Evolutionary conservation across 2,113 vertebrate species (phyloP).

Genomic region (Gnathonemus echidnorhynchus): DNA sequence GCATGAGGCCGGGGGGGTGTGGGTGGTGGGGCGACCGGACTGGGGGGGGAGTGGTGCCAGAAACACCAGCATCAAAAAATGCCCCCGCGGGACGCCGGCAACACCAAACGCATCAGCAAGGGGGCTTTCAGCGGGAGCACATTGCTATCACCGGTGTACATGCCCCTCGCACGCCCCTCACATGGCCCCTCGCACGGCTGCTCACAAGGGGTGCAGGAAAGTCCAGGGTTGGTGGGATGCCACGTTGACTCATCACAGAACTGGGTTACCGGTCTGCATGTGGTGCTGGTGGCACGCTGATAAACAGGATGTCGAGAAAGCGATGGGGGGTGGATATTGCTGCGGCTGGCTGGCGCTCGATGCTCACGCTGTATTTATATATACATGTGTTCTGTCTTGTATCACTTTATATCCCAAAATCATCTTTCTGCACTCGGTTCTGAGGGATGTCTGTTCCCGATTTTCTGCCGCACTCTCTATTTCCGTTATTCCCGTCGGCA

Average conservation of each 20-base stretch:
- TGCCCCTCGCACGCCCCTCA: background rate
- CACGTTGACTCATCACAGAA: constrained; percentile 29
- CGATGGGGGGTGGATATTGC: background rate
- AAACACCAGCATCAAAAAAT: constrained; percentile 11
- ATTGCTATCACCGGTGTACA: background rate
- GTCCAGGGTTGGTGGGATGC: background rate
- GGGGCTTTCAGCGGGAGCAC: background rate
- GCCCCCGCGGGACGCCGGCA: constrained; percentile 41
- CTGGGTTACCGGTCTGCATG: background rate
- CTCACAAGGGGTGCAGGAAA: background rate
- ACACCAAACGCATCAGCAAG: background rate
- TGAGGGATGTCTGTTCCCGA: background rate
- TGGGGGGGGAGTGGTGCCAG: background rate
- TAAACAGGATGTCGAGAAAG: background rate
- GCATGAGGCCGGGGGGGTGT: background rate
- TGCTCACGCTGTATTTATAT: background rate
- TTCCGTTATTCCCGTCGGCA: constrained; percentile 30
- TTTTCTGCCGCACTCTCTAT: background rate
- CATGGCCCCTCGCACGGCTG: background rate
- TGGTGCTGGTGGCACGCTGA: background rate
- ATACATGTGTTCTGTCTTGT: background rate
- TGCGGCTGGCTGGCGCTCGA: background rate
- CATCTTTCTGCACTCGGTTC: background rate
- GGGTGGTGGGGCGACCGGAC: background rate
- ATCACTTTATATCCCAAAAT: background rate